Base-by-base conservation (phyloP, 2,888 invertebrate genomes). In the Eupithecia abbreviata region DNA sequence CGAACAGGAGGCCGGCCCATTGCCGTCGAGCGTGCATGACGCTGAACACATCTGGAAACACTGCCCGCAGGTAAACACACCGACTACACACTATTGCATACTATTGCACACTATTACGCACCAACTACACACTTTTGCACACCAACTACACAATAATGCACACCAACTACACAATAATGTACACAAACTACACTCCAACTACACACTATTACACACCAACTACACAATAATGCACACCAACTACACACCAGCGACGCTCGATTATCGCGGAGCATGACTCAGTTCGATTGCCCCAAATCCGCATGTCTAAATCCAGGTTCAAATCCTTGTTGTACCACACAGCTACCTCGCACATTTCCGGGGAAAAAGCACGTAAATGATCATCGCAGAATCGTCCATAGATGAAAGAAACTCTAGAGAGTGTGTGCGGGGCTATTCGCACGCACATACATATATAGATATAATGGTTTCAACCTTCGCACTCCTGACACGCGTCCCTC, bases 1-100 rank as follows among this genome's bases (percentile, higher is more conserved):
- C 90, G 87, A 90, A 91, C 86, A 89, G 89, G 91, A 91, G 91
- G 90, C 91, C 92, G 90, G 91, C 92, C 92, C 89, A 90, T 92
- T 90, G 94, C 92, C 93, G 92, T 96, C 96, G 96, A 96, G 97
- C 97, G 97, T 98, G 98, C 97, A 98, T 98, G 97, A 98, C 97
- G 97, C 97, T 97, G 96, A 96, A 96, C 97, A 97, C 97, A 96
- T 96, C 97, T 95, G 97, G 90, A 89, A 90, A 91, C 87, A 93
- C 93, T 90, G 97, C 97, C 96, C 97, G 97, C 97, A 97, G 97
- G 97, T 97, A 86, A 62, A 58, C 62, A 30, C 62, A 62, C 62
- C 30, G 30, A 12, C n/a, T 3, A 62, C 30, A 62, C 10, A 30
- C 58, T 30, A 30, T 30, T 30, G 7, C 30, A 30, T 1, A 30